Evolutionary conservation across 2,888 invertebrate genomes (phyloP).

Genomic region (Limenitis camilla): DNA sequence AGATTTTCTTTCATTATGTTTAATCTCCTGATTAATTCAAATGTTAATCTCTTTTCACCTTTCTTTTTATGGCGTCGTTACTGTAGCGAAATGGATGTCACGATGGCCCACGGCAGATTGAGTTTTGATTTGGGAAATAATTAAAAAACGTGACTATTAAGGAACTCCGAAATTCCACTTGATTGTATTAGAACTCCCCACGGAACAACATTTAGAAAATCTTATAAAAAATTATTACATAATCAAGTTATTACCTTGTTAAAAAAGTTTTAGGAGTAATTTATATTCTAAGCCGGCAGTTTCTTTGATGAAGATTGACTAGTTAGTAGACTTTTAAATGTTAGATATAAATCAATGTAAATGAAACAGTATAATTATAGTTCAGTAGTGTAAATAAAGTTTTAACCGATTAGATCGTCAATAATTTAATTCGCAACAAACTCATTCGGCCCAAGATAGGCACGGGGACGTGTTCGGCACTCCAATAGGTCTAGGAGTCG

Average conservation of each 20-base stretch:
- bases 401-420: constrained; percentile 64
- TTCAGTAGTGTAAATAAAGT: constrained; percentile 42
- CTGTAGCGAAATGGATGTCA: constrained; percentile 52
- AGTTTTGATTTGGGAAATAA: constrained; percentile 54
- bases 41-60: constrained; percentile 71
- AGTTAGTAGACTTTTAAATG: no score
- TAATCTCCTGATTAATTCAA: constrained; percentile 75
- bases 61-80: constrained; percentile 60
- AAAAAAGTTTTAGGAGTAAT: no score
- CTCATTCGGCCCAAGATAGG: constrained; percentile 69
- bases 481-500: constrained; percentile 67
- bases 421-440: constrained; percentile 73
- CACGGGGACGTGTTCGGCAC: constrained; percentile 69
- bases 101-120: constrained; percentile 49
- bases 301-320: no score
- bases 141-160: constrained; percentile 62
- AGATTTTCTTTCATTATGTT: constrained; percentile 76
- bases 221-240: no score
- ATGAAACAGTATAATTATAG: constrained; percentile 27
- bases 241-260: no score
- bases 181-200: no score
- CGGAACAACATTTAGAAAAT: no score
- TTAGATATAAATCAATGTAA: no score
- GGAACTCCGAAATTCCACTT: constrained; percentile 8
- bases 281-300: no score